Evolutionary conservation across 2,113 vertebrate species (phyloP), one percentile per base, ranked within the genome.

Genomic region (Ciconia maguari): DNA sequence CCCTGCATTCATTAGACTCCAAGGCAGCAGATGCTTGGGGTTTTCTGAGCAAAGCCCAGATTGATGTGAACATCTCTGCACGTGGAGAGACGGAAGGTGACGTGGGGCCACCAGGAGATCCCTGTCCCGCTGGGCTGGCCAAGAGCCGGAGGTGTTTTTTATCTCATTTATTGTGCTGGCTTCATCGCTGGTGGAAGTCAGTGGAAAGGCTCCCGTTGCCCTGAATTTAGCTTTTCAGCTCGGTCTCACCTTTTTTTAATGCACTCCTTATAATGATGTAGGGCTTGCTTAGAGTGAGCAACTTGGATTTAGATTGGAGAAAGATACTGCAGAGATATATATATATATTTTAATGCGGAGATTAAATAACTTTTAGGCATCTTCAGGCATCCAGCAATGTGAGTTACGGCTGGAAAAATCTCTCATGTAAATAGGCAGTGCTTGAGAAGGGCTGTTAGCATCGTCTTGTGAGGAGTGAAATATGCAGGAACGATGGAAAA

Each of bases 301-400:
- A 55, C 34, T 94, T 92, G 58, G 90, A 91, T 96, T 97, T 97
- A 64, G 55, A 90, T 72, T 69, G 72, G 61, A 83, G 69, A 95
- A 77, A 82, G 38, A 74, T 93, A 83, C 81, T 87, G 58, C 70
- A 90, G 18, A 74, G 42, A 74, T 36, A 81, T 34, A 60, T 18
- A 32, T 12, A 3, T 42, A 8, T 51, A 13, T 84, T 77, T 91
- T 54, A 84, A 93, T 82, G 78, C 91, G 87, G 55, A 94, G 57
- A 95, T 70, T 93, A 95, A 89, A 30, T 88, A 92, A 96, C 55
- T 95, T 83, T 34, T 27, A 87, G 57, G 41, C 46, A 11, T 88
- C 12, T 75, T 87, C 72, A 90, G 55, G 77, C 85, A 65, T 48
- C 32, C 30, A 85, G 88, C 62, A 83, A 90, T 78, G 25, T 80